Percentiles rank a stretch among this genome's conserved stretches.
Conservation (phyloP, 2,888 invertebrate species). For the Mythimna pallens region DNA sequence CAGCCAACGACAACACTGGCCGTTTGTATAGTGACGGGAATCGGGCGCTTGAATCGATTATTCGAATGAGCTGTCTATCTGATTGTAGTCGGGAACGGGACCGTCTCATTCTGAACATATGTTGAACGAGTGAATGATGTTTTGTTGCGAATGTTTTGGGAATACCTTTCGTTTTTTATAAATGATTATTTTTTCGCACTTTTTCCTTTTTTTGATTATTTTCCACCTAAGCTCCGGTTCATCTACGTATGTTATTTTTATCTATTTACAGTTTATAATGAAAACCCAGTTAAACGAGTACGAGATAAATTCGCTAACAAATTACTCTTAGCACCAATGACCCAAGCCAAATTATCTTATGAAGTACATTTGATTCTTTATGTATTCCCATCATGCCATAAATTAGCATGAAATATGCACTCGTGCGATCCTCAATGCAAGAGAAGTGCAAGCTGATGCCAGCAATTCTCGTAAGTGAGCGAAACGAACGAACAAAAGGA, state of each 20-base stretch:
- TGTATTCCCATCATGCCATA: conserved; percentile 51
- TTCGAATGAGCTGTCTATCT: conserved; percentile 82
- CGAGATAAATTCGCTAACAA: neutral
- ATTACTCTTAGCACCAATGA: neutral
- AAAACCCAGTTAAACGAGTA: neutral
- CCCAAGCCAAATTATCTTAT: conserved; percentile 24
- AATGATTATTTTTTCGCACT: conserved; percentile 1
- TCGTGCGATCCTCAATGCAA: conserved; percentile 53
- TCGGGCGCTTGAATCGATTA: conserved; percentile 80
- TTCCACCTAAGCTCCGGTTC: neutral
- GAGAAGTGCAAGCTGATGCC: conserved; percentile 52
- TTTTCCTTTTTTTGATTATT: neutral
- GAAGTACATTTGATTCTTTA: conserved; percentile 34
- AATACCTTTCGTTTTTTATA: conserved; percentile 34
- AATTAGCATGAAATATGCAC: conserved; percentile 58
- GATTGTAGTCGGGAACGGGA: conserved; percentile 76
- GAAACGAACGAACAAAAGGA: conserved; percentile 45
- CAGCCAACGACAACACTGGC: conserved; percentile 75
- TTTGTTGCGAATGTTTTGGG: conserved; percentile 59
- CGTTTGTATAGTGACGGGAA: conserved; percentile 79
- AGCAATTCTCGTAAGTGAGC: conserved; percentile 53
- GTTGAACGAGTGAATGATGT: conserved; percentile 65
- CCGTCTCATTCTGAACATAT: conserved; percentile 68
- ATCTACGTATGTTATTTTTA: neutral
- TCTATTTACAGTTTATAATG: neutral